Evolutionary conservation across 2,113 vertebrate species (phyloP), one percentile per base, ranked within the genome.

Genomic region (Nothocercus nigrocapillus): DNA sequence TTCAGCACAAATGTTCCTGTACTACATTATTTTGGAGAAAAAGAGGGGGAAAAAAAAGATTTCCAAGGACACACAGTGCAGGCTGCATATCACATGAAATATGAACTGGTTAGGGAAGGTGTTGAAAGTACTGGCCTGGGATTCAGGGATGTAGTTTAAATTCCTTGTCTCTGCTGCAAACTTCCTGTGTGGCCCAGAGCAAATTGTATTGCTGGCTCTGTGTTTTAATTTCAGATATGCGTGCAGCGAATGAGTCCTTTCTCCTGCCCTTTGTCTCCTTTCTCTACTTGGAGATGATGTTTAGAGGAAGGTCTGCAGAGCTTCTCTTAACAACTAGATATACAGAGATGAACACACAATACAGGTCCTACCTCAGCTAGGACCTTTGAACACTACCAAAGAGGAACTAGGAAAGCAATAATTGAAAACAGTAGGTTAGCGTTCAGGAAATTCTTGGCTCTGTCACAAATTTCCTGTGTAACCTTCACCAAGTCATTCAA

Each of bases 141-240:
- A 59, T 76, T 94, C 0, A 0, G 63, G 45, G 36, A 69, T 54
- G 62, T 27, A 69, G 86, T 91, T 94, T 77, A 87, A 92, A 94
- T 94, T 95, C 88, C 70, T 66, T 85, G 70, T 79, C 78, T 94
- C 67, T 82, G 45, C 70, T 53, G 59, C 62, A 92, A 86, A 80
- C 95, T 93, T 95, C 83, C 92, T 94, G 92, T 96, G 94, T 96
- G 96, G 95, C 92, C 95, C 87, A 77, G 49, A 95, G 73, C 82
- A 92, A 78, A 64, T 47, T 59, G 47, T 40, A 32, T 69, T 84
- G 30, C 47, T 79, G 67, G 59, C 49, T 94, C 74, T 92, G 81
- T 79, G 88, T 58, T 95, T 92, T 53, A 69, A 73, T 59, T 87
- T 93, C 85, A 94, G 89, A 94, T 91, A 81, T 27, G 1, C 67